These are phyloP conservation scores for Dryoscopus gambensis DNA, from an alignment of 2,113 vertebrate species.

Conservation along the genomic window DNA sequence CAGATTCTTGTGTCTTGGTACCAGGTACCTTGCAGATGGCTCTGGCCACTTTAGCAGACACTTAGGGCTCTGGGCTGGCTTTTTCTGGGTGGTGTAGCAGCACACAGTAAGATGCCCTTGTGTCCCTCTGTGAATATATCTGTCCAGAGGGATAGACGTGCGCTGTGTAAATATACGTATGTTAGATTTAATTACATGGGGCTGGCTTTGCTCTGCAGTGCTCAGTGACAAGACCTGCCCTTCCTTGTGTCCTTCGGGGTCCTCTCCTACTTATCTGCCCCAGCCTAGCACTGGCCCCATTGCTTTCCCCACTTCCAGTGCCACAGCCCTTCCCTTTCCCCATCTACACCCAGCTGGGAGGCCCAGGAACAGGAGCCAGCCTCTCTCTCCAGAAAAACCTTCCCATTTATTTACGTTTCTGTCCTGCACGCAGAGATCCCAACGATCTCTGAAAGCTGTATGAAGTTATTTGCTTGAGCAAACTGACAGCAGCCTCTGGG, in stretches of 20 bases:
- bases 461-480: conserved; percentile 52
- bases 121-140: neutral
- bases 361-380: neutral
- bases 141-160: neutral
- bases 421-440: neutral
- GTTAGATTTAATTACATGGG: accelerated
- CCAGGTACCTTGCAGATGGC: neutral
- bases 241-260: neutral
- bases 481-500: conserved; percentile 71
- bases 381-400: neutral
- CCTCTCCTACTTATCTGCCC: neutral
- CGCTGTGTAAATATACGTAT: neutral
- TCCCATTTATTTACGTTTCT: neutral
- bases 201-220: neutral
- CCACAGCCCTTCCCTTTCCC: neutral
- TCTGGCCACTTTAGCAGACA: neutral
- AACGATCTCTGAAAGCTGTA: neutral
- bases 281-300: neutral
- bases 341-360: neutral
- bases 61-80: neutral
- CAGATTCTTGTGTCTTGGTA: neutral
- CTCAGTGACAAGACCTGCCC: neutral
- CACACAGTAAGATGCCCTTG: neutral
- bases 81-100: neutral
- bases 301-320: neutral